Base-by-base conservation (phyloP, 2,113 vertebrate genomes). In the Antennarius striatus region DNA sequence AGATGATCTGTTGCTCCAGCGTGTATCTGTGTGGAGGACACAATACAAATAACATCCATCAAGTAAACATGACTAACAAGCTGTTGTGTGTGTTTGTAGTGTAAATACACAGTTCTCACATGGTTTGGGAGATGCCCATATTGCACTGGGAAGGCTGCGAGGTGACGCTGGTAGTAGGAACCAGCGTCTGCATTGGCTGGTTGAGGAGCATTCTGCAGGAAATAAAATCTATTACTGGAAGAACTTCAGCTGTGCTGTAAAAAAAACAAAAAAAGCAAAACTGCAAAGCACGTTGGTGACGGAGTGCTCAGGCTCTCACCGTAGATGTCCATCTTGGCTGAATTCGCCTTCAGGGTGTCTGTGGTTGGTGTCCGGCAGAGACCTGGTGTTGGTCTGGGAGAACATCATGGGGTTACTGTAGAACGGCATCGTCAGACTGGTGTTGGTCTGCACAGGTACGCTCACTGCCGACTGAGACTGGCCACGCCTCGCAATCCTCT, bases 381-480 rank as follows among this genome's bases (percentile, higher is more conserved):
- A 11, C 13, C 88, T 22, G 2, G 87, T 75, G 59, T 88, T 92
- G 1, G 86, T n/a, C 16, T 93, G 93, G 1, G 94, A 86, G 75
- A 95, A 93, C 80, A 91, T 89, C 92, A 94, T 56, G 48, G 92
- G 89, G 75, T 91, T 94, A 87, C 80, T 94, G 85, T 91, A 95
- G 72, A 95, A 88, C 5, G 94, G 91, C 85, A 92, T 78, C 0
- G 93, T 90, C 63, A 94, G 56, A 52, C 86, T 91, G 0, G 87
- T 86, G 73, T 89, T 91, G 1, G 92, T 83, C 82, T 93, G 93
- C 62, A 89, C 75, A 0, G 92, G 90, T 65, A 94, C 62, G 68
- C 87, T 85, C 0, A 82, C 80, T 0, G 88, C 80, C 0, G 88
- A 81, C 83, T 93, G 91, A 1, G 67, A 43, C 63, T 88, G 91